Evolutionary conservation across 2,888 invertebrate genomes (phyloP).

Genomic region (Ectobius pallidus): DNA sequence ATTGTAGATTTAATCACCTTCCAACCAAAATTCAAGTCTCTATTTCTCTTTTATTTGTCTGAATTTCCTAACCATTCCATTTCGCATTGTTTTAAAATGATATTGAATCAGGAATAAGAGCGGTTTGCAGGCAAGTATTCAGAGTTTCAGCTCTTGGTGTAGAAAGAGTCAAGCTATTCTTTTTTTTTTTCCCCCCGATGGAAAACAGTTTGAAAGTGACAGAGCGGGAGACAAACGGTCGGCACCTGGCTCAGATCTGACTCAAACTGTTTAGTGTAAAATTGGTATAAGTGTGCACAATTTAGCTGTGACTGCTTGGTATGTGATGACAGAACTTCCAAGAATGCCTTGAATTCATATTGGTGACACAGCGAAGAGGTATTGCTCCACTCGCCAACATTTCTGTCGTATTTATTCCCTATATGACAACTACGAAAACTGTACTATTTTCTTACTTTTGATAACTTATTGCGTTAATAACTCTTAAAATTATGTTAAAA

Average conservation of each 20-base stretch:
- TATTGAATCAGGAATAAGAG: background rate
- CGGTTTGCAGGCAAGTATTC: background rate
- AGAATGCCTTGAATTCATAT: no score
- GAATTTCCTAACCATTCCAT: background rate
- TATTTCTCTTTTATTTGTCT: background rate
- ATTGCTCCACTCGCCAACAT: no score
- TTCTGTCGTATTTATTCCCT: no score
- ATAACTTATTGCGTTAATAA: no score
- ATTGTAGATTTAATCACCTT: background rate
- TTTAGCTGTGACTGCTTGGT: background rate
- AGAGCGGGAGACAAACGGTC: constrained; percentile 25
- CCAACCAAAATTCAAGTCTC: background rate
- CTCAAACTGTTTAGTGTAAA: background rate
- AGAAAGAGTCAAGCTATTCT: background rate
- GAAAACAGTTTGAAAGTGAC: constrained; percentile 8
- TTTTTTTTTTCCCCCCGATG: background rate
- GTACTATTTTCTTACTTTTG: no score
- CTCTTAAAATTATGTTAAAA: no score
- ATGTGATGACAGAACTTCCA: no score
- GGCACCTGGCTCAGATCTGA: background rate
- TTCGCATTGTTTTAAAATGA: background rate
- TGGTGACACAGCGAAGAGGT: no score
- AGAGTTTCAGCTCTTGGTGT: background rate
- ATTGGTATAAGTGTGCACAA: background rate
- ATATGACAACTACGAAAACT: no score